Conservation (phyloP, 2,113 vertebrate genomes). For the Carlito syrichta region DNA sequence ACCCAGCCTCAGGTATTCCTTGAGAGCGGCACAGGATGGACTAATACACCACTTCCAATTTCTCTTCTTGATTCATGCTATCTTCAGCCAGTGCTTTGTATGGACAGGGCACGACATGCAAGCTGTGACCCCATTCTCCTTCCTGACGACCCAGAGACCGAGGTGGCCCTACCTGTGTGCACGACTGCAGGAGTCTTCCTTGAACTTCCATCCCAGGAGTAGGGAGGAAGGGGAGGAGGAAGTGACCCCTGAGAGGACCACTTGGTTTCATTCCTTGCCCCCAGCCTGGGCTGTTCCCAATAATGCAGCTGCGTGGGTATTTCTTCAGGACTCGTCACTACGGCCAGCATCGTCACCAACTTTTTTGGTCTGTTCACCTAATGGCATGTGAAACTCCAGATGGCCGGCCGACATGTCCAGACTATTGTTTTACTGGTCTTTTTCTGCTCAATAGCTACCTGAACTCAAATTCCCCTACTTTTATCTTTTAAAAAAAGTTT, state of each 20-base stretch:
- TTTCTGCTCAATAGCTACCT: background rate
- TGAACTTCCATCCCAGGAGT: background rate
- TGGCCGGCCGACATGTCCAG: no score
- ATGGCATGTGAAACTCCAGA: background rate
- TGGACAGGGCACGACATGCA: rapidly evolving
- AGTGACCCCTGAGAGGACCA: no score
- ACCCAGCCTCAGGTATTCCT: no score
- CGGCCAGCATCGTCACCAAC: background rate
- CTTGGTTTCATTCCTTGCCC: background rate
- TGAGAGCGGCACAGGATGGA: no score
- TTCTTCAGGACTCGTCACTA: background rate
- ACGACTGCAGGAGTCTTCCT: background rate
- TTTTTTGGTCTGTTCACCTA: no score
- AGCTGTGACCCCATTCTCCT: background rate
- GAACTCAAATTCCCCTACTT: background rate
- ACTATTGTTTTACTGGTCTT: no score
- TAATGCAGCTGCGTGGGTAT: rapidly evolving
- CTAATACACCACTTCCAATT: background rate
- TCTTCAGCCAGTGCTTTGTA: background rate
- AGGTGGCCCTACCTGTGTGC: background rate
- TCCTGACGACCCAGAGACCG: background rate
- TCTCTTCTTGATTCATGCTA: no score
- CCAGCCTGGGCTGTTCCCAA: background rate
- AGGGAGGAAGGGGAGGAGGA: background rate
- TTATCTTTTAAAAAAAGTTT: background rate